A percentile compares a stretch with the other conserved stretches of the same genome.
These are phyloP conservation scores for Aphelenchoides bicaudatus DNA, from an alignment of 2,888 invertebrate species.

Conservation along the genomic window DNA sequence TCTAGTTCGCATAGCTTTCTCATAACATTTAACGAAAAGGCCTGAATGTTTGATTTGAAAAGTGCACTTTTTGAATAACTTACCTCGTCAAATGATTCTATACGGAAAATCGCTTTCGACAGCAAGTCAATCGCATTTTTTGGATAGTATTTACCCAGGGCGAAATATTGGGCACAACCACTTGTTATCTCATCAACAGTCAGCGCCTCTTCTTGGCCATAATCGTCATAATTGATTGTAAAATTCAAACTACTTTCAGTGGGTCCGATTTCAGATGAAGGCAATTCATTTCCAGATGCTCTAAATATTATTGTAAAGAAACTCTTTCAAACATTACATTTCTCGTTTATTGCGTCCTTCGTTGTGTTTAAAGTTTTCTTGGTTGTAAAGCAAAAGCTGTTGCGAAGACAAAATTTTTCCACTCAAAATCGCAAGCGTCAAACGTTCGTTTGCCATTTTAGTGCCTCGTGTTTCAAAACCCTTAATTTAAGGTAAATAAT, in stretches of 20 bases:
- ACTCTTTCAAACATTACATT: too few relatives aligned
- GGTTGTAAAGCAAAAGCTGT: too few relatives aligned
- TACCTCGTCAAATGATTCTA: constrained; percentile 37
- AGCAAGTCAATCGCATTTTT: constrained; percentile 22
- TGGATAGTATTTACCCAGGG: constrained; percentile 24
- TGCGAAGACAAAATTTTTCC: too few relatives aligned
- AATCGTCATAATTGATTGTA: constrained; percentile 32
- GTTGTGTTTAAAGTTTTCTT: too few relatives aligned
- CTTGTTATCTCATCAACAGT: constrained; percentile 25
- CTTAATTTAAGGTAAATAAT: constrained; percentile 26
- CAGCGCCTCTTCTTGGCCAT: constrained; percentile 21
- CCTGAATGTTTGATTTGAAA: too few relatives aligned
- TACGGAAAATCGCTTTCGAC: constrained; percentile 37
- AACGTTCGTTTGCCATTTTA: constrained; percentile 22
- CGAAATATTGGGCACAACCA: constrained; percentile 26
- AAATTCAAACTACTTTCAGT: not conserved
- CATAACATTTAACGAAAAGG: constrained; percentile 37
- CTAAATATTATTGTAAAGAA: too few relatives aligned
- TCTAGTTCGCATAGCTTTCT: constrained; percentile 42
- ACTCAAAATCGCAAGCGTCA: not conserved
- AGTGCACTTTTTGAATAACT: too few relatives aligned
- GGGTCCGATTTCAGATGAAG: too few relatives aligned
- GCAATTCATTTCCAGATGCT: too few relatives aligned
- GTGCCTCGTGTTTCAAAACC: constrained; percentile 37
- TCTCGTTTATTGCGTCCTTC: too few relatives aligned